phyloP scores from a whole-genome alignment of 2,888 invertebrate genomes.

The Liodrosophila aerea region DNA sequence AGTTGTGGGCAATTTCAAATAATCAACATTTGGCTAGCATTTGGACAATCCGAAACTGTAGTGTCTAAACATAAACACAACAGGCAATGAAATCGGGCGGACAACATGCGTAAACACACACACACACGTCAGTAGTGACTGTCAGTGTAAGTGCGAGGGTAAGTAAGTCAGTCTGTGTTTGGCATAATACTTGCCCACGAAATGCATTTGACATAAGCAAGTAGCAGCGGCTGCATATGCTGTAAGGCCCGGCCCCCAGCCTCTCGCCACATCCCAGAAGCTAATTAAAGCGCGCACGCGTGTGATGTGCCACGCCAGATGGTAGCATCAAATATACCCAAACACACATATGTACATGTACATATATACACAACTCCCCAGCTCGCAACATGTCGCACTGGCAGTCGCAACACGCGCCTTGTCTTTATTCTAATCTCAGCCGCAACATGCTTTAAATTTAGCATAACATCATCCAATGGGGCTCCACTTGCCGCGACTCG shows the following conservation, averaged over 20 bases:
- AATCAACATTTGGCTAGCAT: slow-evolving; percentile 53
- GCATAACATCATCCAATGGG: slow-evolving; percentile 52
- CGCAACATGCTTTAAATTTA: slow-evolving; percentile 73
- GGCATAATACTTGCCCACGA: slow-evolving; percentile 42
- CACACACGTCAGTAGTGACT: slow-evolving; percentile 25
- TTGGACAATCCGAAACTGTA: slow-evolving; percentile 55
- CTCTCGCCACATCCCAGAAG: slow-evolving; percentile 29
- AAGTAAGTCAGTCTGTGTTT: slow-evolving; percentile 17
- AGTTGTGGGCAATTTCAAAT: slow-evolving; percentile 41
- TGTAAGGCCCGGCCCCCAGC: background rate
- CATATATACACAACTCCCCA: no score
- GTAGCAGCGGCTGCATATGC: slow-evolving; percentile 30
- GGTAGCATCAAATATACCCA: slow-evolving; percentile 50
- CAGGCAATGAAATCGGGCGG: slow-evolving; percentile 21
- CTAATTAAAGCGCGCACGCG: slow-evolving; percentile 73
- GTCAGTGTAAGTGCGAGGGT: slow-evolving; percentile 2
- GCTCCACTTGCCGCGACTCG: background rate
- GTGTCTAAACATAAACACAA: slow-evolving; percentile 55
- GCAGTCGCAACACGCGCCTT: slow-evolving; percentile 46
- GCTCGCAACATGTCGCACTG: slow-evolving; percentile 47
- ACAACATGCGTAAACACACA: slow-evolving; percentile 57
- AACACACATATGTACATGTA: background rate
- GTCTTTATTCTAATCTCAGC: slow-evolving; percentile 68
- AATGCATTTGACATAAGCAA: slow-evolving; percentile 67
- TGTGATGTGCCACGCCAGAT: slow-evolving; percentile 74